Evolutionary conservation across 2,888 invertebrate species (phyloP), one percentile per base, ranked within the genome.

Genomic region (Stratiomys singularior): DNA sequence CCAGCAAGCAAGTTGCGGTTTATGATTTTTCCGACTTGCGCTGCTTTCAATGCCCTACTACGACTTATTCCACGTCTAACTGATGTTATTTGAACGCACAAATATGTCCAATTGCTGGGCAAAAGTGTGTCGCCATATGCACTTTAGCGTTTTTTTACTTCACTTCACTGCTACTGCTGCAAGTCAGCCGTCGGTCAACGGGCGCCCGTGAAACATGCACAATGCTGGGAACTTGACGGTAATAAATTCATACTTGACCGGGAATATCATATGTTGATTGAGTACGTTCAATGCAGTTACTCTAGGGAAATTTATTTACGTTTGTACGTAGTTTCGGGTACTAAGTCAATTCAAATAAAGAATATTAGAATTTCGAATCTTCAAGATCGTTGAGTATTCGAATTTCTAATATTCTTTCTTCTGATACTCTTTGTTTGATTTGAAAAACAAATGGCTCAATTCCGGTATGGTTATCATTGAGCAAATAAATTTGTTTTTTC

Each of bases 101-200:
- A 44, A 64, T 46, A 76, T 27, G 47, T 27, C 64, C 18, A 64
- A 64, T 47, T 58, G 58, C 56, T 23, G 52, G 44, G 30, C 52
- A 76, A 76, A 77, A 79, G 66, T 58, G 58, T 64, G 79, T 79
- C 79, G 79, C 79, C 79, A 79, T 79, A 77, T 79, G 74, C 77
- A 79, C 67, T 74, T 78, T 64, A 56, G 64, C 47, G 71, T 71
- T 64, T 78, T 77, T 78, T 78, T 78, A 60, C 66, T 76, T 52
- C 28, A 52, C 28, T 71, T 71, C 27, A 27, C 46, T 69, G 23
- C 69, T 66, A 18, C 28, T 37, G 69, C 47, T 69, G 67, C 76
- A 78, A 76, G 66, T 78, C 78, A 78, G 78, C 58, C 69, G 69
- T 71, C 37, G 30, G 66, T 56, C 66, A 66, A 56, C 78, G 76